Percentiles rank a stretch among this genome's conserved stretches.
phyloP scores from a whole-genome alignment of 64 coral and sea anemone species.

The Exaiptasia diaphana region DNA sequence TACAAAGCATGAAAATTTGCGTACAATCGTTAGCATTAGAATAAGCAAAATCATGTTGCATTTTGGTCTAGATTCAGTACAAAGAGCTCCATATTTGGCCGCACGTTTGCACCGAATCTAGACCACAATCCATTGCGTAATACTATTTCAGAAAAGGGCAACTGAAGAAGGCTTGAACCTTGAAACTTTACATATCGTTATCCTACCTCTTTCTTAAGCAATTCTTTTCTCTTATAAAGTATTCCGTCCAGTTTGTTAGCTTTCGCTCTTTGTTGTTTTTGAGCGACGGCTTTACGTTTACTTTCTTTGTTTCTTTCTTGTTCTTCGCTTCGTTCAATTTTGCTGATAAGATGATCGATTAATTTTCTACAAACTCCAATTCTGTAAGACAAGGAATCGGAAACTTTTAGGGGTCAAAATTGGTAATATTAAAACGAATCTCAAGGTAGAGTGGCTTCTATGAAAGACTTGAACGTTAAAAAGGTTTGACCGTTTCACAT shows the following conservation, averaged over 20 bases:
- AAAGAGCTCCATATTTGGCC: too few species aligned
- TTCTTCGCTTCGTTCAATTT: slow-evolving; percentile 90
- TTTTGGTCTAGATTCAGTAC: too few species aligned
- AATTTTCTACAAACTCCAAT: slow-evolving; percentile 70
- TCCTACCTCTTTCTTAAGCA: slow-evolving; percentile 65
- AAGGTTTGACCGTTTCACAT: not conserved
- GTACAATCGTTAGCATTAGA: too few species aligned
- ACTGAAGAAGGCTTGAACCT: too few species aligned
- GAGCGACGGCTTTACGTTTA: slow-evolving; percentile 66
- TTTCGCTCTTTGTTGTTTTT: slow-evolving; percentile 67
- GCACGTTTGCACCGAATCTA: too few species aligned
- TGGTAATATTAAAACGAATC: not conserved
- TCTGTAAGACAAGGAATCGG: slow-evolving; percentile 28
- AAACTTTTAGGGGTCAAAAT: not conserved
- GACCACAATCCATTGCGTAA: too few species aligned
- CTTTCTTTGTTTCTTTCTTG: slow-evolving; percentile 63
- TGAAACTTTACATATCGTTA: too few species aligned
- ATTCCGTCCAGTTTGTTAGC: slow-evolving; percentile 62
- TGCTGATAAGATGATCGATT: slow-evolving; percentile 79
- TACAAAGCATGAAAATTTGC: too few species aligned
- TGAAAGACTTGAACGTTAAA: too few species aligned
- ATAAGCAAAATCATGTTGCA: too few species aligned
- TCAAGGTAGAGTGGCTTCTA: not conserved
- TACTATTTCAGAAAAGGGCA: too few species aligned
- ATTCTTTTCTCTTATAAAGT: slow-evolving; percentile 91